These are phyloP conservation scores for Nycticorax nycticorax DNA, from an alignment of 2,113 vertebrate genomes.

Conservation along the genomic window DNA sequence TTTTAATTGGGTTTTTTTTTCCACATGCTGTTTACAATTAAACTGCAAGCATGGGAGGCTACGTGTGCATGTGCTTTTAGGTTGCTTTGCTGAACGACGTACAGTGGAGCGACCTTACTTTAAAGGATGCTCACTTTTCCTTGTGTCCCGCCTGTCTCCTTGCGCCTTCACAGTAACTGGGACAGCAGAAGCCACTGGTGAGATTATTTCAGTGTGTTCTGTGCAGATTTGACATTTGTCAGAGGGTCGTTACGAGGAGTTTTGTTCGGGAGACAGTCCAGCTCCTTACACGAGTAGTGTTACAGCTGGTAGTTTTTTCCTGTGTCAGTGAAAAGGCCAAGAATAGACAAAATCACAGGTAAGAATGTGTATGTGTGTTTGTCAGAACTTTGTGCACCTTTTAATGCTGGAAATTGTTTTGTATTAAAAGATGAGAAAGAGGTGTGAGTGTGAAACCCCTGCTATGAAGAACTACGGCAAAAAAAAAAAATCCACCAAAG, in stretches of 20 bases:
- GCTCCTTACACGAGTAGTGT: not conserved
- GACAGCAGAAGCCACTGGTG: not conserved
- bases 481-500: not conserved
- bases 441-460: not conserved
- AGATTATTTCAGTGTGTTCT: not conserved
- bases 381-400: not conserved
- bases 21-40: constrained; percentile 43
- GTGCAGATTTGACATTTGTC: not conserved
- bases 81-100: constrained; percentile 6
- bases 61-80: constrained; percentile 20
- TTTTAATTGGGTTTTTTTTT: not conserved
- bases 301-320: not conserved
- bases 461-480: not conserved
- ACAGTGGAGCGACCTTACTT: not conserved
- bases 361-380: not conserved
- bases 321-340: not conserved
- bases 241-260: not conserved
- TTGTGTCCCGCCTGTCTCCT: not conserved
- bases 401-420: not conserved
- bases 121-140: not conserved
- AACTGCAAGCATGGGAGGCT: constrained; percentile 37
- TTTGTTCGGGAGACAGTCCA: not conserved
- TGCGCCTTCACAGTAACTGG: not conserved
- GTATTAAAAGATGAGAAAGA: not conserved
- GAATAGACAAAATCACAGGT: not conserved